A percentile compares a stretch with the other conserved stretches of the same genome.
Conservation (phyloP, 2,888 invertebrate genomes). For the Noctuana brunneofusca region DNA sequence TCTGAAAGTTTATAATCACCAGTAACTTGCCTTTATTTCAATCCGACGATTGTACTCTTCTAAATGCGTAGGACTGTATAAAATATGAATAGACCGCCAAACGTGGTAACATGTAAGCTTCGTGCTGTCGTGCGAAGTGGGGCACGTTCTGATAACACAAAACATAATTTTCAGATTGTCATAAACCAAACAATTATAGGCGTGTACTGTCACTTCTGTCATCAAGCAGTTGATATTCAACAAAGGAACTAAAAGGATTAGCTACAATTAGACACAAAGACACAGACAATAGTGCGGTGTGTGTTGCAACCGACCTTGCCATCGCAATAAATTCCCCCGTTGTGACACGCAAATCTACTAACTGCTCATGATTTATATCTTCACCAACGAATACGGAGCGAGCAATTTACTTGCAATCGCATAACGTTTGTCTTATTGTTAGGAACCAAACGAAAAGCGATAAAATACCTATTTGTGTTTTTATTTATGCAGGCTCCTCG, state of each 20-base stretch:
- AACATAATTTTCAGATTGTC: neutral
- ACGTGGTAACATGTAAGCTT: too few species aligned
- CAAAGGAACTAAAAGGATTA: conserved; percentile 15
- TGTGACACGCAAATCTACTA: conserved; percentile 75
- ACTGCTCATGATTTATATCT: conserved; percentile 67
- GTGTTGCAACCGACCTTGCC: conserved; percentile 61
- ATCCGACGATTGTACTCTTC: too few species aligned
- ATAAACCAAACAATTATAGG: neutral
- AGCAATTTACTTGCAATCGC: conserved; percentile 54
- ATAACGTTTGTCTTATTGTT: conserved; percentile 38
- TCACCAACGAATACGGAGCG: conserved; percentile 44
- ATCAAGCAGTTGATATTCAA: neutral
- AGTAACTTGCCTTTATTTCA: too few species aligned
- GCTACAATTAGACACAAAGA: conserved; percentile 25
- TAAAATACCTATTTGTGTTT: neutral
- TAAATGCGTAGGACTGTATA: too few species aligned
- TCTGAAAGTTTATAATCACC: too few species aligned
- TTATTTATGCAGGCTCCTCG: too few species aligned
- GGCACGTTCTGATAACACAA: too few species aligned
- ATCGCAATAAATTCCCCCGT: conserved; percentile 65
- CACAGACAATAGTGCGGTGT: conserved; percentile 18
- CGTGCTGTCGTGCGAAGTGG: too few species aligned
- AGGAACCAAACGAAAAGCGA: conserved; percentile 4
- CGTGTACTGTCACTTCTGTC: neutral
- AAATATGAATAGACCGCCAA: too few species aligned